Percentiles rank a stretch among this genome's conserved stretches.
Conservation (phyloP, 1,140 invertebrate genomes). For the Drosophila tropicalis region DNA sequence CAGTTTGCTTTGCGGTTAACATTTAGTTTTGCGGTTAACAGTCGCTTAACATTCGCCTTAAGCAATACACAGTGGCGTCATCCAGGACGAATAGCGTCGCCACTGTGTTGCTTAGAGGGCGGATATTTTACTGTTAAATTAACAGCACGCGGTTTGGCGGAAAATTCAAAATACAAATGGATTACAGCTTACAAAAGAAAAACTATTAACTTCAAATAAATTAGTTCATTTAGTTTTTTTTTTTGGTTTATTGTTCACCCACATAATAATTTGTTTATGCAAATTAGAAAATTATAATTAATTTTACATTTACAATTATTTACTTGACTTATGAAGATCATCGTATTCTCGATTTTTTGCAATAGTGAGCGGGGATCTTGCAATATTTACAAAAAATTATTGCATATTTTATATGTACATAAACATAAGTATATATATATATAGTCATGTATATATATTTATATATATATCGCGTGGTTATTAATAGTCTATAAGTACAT, state of each 20-base stretch:
- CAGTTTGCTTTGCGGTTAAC: too few relatives aligned
- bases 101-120: too few relatives aligned
- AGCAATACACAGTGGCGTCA: too few relatives aligned
- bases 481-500: slow-evolving; percentile 30
- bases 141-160: too few relatives aligned
- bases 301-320: slow-evolving; percentile 73
- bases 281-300: slow-evolving; percentile 78
- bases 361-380: slow-evolving; percentile 53
- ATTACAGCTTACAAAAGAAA: too few relatives aligned
- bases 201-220: background rate
- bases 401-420: slow-evolving; percentile 43
- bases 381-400: slow-evolving; percentile 53
- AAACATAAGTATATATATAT: slow-evolving; percentile 42
- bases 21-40: too few relatives aligned
- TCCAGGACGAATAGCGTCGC: too few relatives aligned
- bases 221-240: slow-evolving; percentile 3
- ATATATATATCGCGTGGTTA: slow-evolving; percentile 36
- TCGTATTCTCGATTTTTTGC: slow-evolving; percentile 48
- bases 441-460: slow-evolving; percentile 32
- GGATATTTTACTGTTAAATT: too few relatives aligned
- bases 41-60: too few relatives aligned
- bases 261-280: slow-evolving; percentile 81
- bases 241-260: slow-evolving; percentile 68
- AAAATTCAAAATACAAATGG: too few relatives aligned
- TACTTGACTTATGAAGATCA: slow-evolving; percentile 75